These are phyloP conservation scores for Nasonia oneida DNA, from an alignment of 2,888 invertebrate species.

Conservation along the genomic window DNA sequence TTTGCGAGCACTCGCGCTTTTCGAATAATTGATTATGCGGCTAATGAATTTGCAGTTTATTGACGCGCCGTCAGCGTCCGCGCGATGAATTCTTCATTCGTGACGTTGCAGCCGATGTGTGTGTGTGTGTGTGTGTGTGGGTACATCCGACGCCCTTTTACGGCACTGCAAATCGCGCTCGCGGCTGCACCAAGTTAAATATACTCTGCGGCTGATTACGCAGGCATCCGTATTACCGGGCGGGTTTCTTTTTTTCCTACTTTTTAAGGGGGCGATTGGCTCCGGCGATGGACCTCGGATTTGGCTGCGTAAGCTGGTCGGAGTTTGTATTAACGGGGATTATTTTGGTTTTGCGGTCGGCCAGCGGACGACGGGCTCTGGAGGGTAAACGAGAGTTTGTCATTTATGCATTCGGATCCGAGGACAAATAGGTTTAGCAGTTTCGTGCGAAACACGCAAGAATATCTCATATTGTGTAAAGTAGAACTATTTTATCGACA, in stretches of 20 bases:
- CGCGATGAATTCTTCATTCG: slow-evolving; percentile 52
- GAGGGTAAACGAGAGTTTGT: background rate
- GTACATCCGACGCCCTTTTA: slow-evolving; percentile 10
- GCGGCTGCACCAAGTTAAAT: slow-evolving; percentile 19
- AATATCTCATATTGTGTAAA: no score
- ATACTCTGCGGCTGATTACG: slow-evolving; percentile 30
- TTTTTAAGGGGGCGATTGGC: background rate
- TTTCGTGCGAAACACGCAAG: no score
- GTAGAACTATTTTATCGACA: no score
- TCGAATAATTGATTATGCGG: slow-evolving; percentile 56
- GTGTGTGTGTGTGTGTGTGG: background rate
- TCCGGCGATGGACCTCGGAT: background rate
- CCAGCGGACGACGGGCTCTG: background rate
- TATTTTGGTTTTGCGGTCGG: background rate
- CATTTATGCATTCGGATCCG: background rate
- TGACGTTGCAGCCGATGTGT: background rate
- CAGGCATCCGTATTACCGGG: background rate
- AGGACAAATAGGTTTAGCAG: background rate
- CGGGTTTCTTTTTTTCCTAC: background rate
- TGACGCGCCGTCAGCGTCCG: slow-evolving; percentile 8
- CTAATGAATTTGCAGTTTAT: slow-evolving; percentile 59
- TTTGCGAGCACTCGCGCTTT: slow-evolving; percentile 35
- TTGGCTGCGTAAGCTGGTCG: background rate
- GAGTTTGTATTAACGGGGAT: background rate
- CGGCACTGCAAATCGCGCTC: background rate